Evolutionary conservation across 2,888 invertebrate species (phyloP).

Genomic region (Drosophila basisetae): DNA sequence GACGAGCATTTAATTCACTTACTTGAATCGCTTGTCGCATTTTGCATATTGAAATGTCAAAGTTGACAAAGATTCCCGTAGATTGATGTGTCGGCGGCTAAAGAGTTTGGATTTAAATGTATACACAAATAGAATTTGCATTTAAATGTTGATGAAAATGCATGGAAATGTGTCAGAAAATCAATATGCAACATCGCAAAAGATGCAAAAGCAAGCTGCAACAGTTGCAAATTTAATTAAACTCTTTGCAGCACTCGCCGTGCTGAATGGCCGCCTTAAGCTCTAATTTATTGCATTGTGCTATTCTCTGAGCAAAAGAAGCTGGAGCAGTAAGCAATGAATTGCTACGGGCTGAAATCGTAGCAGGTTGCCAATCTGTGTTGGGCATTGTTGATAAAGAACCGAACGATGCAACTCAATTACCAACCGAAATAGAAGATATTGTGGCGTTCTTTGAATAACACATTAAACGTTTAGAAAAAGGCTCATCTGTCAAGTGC

Average conservation of each 20-base stretch:
- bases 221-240: slow-evolving; percentile 6
- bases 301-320: background rate
- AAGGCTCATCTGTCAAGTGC: background rate
- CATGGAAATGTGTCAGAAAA: background rate
- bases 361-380: too few species aligned
- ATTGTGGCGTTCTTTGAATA: background rate
- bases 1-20: slow-evolving; percentile 31
- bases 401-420: background rate
- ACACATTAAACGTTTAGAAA: background rate
- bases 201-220: background rate
- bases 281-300: background rate
- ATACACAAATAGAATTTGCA: background rate
- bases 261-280: background rate
- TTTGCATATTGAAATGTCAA: slow-evolving; percentile 35
- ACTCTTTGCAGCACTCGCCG: background rate
- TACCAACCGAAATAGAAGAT: background rate
- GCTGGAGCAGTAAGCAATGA: background rate
- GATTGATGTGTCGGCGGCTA: slow-evolving; percentile 12
- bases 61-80: slow-evolving; percentile 14
- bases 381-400: background rate
- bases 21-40: slow-evolving; percentile 18
- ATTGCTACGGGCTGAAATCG: background rate
- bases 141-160: slow-evolving; percentile 13
- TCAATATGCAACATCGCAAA: background rate
- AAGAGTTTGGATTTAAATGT: background rate